Evolutionary conservation across 2,113 vertebrate species (phyloP), one percentile per base, ranked within the genome.

Genomic region (Daubentonia madagascariensis): DNA sequence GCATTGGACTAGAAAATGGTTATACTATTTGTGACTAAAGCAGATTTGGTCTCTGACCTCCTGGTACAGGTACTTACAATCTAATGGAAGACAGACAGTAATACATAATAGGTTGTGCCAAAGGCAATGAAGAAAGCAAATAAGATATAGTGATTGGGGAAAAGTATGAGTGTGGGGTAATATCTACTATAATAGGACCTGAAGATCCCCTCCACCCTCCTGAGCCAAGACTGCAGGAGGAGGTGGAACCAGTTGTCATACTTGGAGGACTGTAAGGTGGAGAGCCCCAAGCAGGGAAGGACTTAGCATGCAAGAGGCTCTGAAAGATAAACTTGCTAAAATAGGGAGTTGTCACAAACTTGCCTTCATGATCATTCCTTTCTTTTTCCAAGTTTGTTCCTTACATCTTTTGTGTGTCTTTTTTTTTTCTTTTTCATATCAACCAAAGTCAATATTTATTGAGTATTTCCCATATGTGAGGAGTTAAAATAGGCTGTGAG

Each of bases 401-500:
- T 43, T 85, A 43, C 9, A 65, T 48, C 9, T 80, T 89, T 92
- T 45, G 14, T 67, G 30, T 37, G 61, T 63, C 25, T 12, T n/a
- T n/a, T 75, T n/a, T 75, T 32, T 25, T 57, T 28, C 50, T 5
- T 85, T 75, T 25, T 61, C 78, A 16, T 32, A 50, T 35, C 23
- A 43, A 8, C 54, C 23, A 8, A 91, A 81, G 4, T 68, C 28
- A 18, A 11, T 54, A 80, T 59, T 85, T 85, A 14, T 23, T 73
- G 45, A 59, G 1, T 43, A 79, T 78, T 75, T 88, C 20, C 52
- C 22, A 35, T 20, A 3, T 48, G 1, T 50, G 1, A 75, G 16
- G 54, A 92, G 37, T 88, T 88, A 79, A 81, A 20, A 72, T 73
- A 65, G n/a, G 1, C 32, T 87, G 8, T 89, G 30, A 92, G 8